Evolutionary conservation across 1,140 invertebrate genomes (phyloP).

Genomic region (Psilanteris sp.): DNA sequence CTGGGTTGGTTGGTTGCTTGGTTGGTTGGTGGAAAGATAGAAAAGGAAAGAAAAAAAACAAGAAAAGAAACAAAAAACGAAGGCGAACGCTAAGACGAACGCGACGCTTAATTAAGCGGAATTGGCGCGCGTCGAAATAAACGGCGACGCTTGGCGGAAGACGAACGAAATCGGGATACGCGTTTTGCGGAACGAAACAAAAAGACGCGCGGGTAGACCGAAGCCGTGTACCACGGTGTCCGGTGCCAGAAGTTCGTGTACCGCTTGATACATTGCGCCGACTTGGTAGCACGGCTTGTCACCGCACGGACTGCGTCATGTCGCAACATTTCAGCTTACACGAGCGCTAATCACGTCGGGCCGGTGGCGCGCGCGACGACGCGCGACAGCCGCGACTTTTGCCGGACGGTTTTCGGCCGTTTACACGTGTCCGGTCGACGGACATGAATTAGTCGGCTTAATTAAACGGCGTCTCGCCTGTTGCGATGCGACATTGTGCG

Average conservation of each 20-base stretch:
- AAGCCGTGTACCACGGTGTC: conserved; percentile 62
- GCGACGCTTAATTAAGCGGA: too few species aligned
- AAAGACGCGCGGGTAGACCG: conserved; percentile 48
- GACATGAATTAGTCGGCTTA: conserved; percentile 54
- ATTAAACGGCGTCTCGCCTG: conserved; percentile 49
- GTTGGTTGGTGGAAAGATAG: too few species aligned
- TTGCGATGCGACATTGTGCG: too few species aligned
- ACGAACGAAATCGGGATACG: conserved; percentile 53
- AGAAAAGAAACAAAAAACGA: too few species aligned
- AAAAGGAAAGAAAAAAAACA: too few species aligned
- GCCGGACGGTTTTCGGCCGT: conserved; percentile 64
- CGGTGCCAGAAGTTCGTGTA: conserved; percentile 70
- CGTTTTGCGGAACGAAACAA: conserved; percentile 35
- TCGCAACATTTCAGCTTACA: conserved; percentile 79
- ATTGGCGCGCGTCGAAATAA: too few species aligned
- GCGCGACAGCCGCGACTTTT: conserved; percentile 64
- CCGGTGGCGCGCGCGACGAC: conserved; percentile 57
- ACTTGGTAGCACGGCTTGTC: conserved; percentile 70
- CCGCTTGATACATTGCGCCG: conserved; percentile 74
- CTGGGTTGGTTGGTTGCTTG: too few species aligned
- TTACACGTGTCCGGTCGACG: conserved; percentile 55
- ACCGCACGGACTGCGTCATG: conserved; percentile 70
- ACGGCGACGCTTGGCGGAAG: too few species aligned
- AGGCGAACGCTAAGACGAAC: too few species aligned
- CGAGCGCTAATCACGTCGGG: conserved; percentile 75